Evolutionary conservation across 2,888 invertebrate genomes (phyloP), one percentile per base, ranked within the genome.

Genomic region (Machimus atricapillus): DNA sequence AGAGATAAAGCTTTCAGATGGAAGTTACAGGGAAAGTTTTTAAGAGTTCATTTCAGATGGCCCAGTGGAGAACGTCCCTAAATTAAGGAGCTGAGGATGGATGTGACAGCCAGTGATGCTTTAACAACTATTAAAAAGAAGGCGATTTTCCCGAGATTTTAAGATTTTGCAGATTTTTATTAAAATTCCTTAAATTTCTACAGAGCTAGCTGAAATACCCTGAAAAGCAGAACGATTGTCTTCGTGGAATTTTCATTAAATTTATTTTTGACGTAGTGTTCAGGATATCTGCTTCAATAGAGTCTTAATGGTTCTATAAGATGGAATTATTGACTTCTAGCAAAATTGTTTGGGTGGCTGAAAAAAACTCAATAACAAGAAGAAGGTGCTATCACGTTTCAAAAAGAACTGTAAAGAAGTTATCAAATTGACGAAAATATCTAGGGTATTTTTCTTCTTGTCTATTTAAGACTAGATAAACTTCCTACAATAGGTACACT

Each of bases 21-120:
- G 31, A 46, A 85, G 85, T 85, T 85, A 85, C 73, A 85, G 74
- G 6, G 37, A 46, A 85, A 85, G 43, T 85, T 85, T 83, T 85
- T 37, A 74, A 58, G 73, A 85, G 85, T 73, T 74, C 74, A 73
- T 74, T 85, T 85, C 85, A 52, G 43, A 73, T 58, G 52, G 43
- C 19, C 78, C 78, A n/a, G 78, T 78, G 58, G 34, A 66, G 82
- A 19, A 66, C 82, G 34, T 82, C 8, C 82, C 34, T 82, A 82
- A 82, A 82, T 82, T 82, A 82, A 82, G 82, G 58, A 82, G 37
- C 82, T 27, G 37, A 37, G 58, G 58, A 82, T 82, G 82, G 66
- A 82, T 82, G 66, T 82, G 82, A 82, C 82, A 82, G 58, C 19
- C 82, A 58, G 82, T 66, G 82, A 66, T 58, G 56, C 34, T 82